Base-by-base conservation (phyloP, 2,888 invertebrate genomes). In the Disparrhopalites patrizii region DNA sequence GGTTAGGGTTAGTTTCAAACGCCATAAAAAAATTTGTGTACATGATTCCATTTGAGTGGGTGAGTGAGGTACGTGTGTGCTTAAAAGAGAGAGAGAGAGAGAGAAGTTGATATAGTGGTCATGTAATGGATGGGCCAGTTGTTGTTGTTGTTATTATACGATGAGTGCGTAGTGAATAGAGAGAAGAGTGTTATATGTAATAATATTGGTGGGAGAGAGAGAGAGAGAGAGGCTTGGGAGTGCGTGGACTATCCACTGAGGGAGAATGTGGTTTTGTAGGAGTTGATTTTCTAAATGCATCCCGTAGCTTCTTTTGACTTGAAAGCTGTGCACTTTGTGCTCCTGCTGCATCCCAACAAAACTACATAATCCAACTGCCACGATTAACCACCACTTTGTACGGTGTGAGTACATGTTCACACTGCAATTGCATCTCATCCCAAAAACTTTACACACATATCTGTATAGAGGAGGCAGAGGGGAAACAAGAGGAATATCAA, bases 231-330 rank as follows among this genome's bases (percentile, higher is more conserved):
- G n/a, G n/a, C n/a, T n/a, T n/a, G n/a, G n/a, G n/a, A n/a, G n/a
- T n/a, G n/a, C n/a, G n/a, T n/a, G n/a, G n/a, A n/a, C n/a, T n/a
- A n/a, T n/a, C n/a, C n/a, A n/a, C n/a, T n/a, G n/a, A n/a, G 15
- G 28, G 43, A 47, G 31, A 58, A 58, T 58, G 58, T 58, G 38
- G 58, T 58, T 55, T 58, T 58, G 47, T 58, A 58, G 47, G 58
- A 58, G 58, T 58, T 43, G 27, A 58, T 58, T 58, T 50, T 61
- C 50, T 61, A 61, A 61, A 61, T 61, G 60, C 60, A 61, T 61
- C 60, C 60, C 60, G 23, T 50, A 23, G 50, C 60, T 61, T 61
- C 60, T 33, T 56, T 61, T n/a, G 33, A 31, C 56, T 56, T 18
- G 31, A 33, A 57, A 15, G 25, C 23, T 61, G 50, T 61, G 60